Base-by-base conservation (phyloP, 2,888 invertebrate genomes). In the Zygaena filipendulae region DNA sequence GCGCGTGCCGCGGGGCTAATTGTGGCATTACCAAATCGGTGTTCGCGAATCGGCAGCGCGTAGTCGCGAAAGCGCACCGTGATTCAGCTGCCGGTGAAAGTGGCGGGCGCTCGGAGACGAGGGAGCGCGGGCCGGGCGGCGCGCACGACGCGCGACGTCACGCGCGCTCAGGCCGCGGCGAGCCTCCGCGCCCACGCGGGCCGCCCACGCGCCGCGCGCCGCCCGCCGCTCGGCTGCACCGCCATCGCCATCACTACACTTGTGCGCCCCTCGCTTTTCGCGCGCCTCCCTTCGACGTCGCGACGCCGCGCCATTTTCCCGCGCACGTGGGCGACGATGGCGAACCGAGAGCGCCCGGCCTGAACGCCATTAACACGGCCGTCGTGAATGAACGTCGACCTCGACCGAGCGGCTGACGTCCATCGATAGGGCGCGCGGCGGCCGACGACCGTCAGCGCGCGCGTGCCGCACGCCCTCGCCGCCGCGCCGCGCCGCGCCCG, bases 261-360 rank as follows among this genome's bases (percentile, higher is more conserved):
- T 56, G 66, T 55, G 67, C 61, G 59, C 50, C 60, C 68, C 68
- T 63, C 67, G 64, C 68, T 75, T 75, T 77, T 74, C 74, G 68
- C 72, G 74, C 75, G 72, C 68, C 63, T 75, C 56, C 67, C 66
- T 68, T 61, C 47, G 55, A 44, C 68, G 68, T 60, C 67, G 66
- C 71, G 70, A 69, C 69, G 68, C 64, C 74, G 75, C 77, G 77
- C 77, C 75, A 75, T 74, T 75, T 75, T 64, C 74, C 52, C 69
- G 77, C 77, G 77, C 77, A 77, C 74, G 77, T 75, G 75, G 77
- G 77, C 75, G 75, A 67, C 63, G 52, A 39, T 59, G 56, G 52
- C 59, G 50, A 48, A 59, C 42, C 60, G 67, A 69, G 64, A 69
- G 64, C 75, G 63, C 64, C 57, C 58, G 59, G 58, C 59, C 53